phyloP scores from a whole-genome alignment of 2,113 vertebrate genomes.

The Macrotus californicus region DNA sequence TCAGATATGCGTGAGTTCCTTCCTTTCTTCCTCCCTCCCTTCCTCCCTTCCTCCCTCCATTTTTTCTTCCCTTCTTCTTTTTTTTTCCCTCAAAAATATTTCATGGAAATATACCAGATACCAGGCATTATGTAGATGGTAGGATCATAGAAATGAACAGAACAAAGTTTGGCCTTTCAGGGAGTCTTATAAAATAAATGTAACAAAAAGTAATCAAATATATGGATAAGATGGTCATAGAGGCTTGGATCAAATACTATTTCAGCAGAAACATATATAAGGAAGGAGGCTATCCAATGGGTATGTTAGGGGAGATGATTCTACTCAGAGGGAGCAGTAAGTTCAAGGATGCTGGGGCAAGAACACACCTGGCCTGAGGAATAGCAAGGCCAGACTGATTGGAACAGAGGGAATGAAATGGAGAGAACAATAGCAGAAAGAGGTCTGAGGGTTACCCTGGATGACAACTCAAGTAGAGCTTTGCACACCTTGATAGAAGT shows the following conservation, averaged over 20 bases:
- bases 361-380: not conserved
- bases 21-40: not conserved
- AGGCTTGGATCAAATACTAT: not conserved
- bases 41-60: too few relatives aligned
- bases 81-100: not conserved
- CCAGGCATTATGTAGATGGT: not conserved
- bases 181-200: not conserved
- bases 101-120: not conserved
- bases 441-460: not conserved
- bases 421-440: not conserved
- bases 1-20: not conserved
- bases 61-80: not conserved
- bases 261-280: not conserved
- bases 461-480: not conserved
- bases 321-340: not conserved
- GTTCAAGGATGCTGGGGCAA: not conserved
- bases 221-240: not conserved
- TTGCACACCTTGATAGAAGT: not conserved
- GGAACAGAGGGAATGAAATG: not conserved
- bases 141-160: not conserved
- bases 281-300: not conserved
- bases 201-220: not conserved
- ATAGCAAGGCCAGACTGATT: not conserved
- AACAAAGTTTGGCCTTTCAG: not conserved
- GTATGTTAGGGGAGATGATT: not conserved